These are phyloP conservation scores for Petrophora chlorosata DNA, from an alignment of 2,888 invertebrate genomes.

Conservation along the genomic window DNA sequence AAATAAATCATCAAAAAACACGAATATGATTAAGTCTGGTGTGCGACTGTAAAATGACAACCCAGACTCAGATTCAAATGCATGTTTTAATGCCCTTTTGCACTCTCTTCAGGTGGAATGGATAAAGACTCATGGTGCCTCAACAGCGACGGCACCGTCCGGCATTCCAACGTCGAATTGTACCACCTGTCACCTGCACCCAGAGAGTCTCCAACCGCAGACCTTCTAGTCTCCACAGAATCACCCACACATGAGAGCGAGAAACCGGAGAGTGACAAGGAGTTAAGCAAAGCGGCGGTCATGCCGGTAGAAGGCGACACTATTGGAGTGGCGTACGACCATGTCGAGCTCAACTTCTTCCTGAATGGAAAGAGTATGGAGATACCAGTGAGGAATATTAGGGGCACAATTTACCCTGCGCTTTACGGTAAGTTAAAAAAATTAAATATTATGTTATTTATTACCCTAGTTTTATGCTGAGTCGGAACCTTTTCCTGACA, in stretches of 20 bases:
- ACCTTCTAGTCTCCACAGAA: slow-evolving; percentile 68
- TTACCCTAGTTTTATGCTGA: no score
- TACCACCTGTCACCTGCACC: slow-evolving; percentile 84
- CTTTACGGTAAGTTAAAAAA: slow-evolving; percentile 89
- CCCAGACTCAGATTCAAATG: no score
- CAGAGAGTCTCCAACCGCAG: slow-evolving; percentile 71
- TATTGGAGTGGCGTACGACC: slow-evolving; percentile 97
- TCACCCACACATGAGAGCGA: slow-evolving; percentile 62
- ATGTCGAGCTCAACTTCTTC: slow-evolving; percentile 97
- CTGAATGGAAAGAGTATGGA: slow-evolving; percentile 95
- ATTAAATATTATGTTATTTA: neutral
- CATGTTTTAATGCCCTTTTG: no score
- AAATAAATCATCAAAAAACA: no score
- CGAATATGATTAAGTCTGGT: no score
- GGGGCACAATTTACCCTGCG: slow-evolving; percentile 95
- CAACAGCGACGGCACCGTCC: slow-evolving; percentile 93
- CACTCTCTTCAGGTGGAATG: slow-evolving; percentile 92
- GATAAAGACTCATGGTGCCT: slow-evolving; percentile 97
- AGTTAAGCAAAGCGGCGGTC: slow-evolving; percentile 49
- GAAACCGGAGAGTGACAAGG: slow-evolving; percentile 61
- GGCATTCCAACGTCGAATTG: slow-evolving; percentile 92
- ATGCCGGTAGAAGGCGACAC: slow-evolving; percentile 96
- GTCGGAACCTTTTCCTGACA: no score
- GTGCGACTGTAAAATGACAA: no score
- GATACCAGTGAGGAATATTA: slow-evolving; percentile 93